A percentile compares a stretch with the other conserved stretches of the same genome.
Conservation (phyloP, 2,797 vertebrate genomes). For the Amblyopsis hoosieri region DNA sequence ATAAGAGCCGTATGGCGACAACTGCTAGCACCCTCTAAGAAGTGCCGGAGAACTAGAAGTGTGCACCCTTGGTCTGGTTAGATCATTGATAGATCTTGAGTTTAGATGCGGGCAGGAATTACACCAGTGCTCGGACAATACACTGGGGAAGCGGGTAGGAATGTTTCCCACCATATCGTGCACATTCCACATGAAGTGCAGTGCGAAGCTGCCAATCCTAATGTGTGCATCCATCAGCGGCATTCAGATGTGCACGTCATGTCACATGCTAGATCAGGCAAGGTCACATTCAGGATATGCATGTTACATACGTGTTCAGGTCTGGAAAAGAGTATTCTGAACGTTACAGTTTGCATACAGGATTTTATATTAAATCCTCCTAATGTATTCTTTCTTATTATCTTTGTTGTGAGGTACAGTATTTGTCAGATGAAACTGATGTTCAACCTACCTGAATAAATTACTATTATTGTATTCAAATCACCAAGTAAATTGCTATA, state of each 20-base stretch:
- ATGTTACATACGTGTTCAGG: neutral
- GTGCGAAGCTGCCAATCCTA: constrained; percentile 37
- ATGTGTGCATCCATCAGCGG: constrained; percentile 10
- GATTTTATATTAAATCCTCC: neutral
- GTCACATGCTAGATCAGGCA: neutral
- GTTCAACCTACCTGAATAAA: neutral
- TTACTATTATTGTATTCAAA: too few species aligned
- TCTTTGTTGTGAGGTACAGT: neutral
- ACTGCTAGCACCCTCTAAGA: neutral
- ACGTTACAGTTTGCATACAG: neutral
- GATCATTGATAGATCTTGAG: constrained; percentile 30
- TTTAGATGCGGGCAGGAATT: constrained; percentile 36
- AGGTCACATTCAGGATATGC: neutral
- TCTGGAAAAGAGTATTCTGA: neutral
- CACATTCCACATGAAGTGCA: constrained; percentile 34
- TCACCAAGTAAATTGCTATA: too few species aligned
- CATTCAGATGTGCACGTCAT: neutral
- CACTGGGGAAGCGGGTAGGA: constrained; percentile 45
- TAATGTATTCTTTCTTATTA: neutral
- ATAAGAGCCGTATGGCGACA: neutral
- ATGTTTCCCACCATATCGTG: constrained; percentile 67
- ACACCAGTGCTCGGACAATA: constrained; percentile 24
- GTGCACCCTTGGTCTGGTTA: neutral
- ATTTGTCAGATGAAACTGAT: neutral
- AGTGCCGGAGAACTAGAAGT: neutral